Evolutionary conservation across 37 sponge, comb jelly and placozoan genomes (phyloP).

Genomic region (Mnemiopsis leidyi): DNA sequence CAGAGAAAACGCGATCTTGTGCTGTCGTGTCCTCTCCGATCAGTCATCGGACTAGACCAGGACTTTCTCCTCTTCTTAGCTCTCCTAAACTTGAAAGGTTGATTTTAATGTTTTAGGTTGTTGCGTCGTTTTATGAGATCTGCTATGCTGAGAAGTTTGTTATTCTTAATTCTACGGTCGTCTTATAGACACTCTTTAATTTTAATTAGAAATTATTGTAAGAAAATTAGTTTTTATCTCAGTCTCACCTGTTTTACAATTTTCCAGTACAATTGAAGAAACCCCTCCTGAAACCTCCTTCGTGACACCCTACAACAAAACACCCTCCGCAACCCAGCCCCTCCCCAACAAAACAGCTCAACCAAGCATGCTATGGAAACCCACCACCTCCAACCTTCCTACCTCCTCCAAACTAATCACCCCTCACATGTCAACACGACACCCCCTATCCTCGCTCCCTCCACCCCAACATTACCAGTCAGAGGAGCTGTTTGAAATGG

Average conservation of each 20-base stretch:
- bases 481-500: slow-evolving; percentile 37
- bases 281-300: background rate
- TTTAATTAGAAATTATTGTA: too few relatives aligned
- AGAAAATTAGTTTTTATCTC: too few relatives aligned
- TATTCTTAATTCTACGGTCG: too few relatives aligned
- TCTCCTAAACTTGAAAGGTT: slow-evolving; percentile 37
- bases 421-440: background rate
- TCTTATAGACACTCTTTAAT: too few relatives aligned
- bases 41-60: background rate
- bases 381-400: background rate
- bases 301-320: slow-evolving; percentile 25
- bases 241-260: too few relatives aligned
- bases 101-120: too few relatives aligned
- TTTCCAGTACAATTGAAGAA: slow-evolving; percentile 7
- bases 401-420: background rate
- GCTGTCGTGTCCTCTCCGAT: background rate
- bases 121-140: too few relatives aligned
- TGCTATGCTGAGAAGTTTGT: too few relatives aligned
- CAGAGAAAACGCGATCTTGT: background rate
- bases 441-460: background rate
- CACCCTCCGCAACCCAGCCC: background rate
- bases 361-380: background rate
- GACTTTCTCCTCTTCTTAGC: background rate
- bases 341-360: background rate
- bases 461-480: background rate